Base-by-base conservation (phyloP, 1,140 invertebrate species). In the Drosophila prosaltans region DNA sequence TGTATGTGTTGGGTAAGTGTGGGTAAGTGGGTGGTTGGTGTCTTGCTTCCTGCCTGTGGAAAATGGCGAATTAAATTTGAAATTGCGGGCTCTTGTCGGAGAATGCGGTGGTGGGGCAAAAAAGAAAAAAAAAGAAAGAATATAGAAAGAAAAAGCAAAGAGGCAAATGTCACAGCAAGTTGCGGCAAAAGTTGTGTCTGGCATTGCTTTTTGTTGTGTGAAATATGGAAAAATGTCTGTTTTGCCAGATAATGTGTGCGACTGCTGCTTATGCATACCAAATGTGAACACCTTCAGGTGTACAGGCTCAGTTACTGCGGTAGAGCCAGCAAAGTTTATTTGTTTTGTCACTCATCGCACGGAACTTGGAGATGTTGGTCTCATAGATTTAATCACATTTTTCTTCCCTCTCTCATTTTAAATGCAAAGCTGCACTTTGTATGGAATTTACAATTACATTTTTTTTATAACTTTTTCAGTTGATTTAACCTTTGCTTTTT, bases 21-120 rank as follows among this genome's bases (percentile, higher is more conserved):
- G 40, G 54, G 7, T 40, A 59, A 21, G 26, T 30, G 7, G 26
- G 36, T 40, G 21, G 63, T 65, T 59, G 69, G 61, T 63, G 68
- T 24, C 45, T 24, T 72, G 36, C 41, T 48, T 67, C 21, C 65
- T 78, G 74, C 72, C 78, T 72, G 41, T 57, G 70, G 80, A 89
- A 86, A 89, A 80, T 89, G 84, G 84, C 85, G 84, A 89, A 89
- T 89, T 89, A 89, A 89, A 89, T 89, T 89, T 89, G 85, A 88
- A 88, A 89, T 89, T 84, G 84, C 78, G 57, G 54, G 61, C 65
- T 76, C 64, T 72, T 78, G 69, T 72, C 43, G 63, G 81, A 58
- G 21, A 10, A 43, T 10, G 63, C 51, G 3, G 32, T 36, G 32
- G 5, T 54, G 58, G 39, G 16, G 41, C 43, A 36, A 7, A 55